Percentiles rank a stretch among this genome's conserved stretches.
These are phyloP conservation scores for Argynnis bischoffii DNA, from an alignment of 2,888 invertebrate species.

Conservation along the genomic window DNA sequence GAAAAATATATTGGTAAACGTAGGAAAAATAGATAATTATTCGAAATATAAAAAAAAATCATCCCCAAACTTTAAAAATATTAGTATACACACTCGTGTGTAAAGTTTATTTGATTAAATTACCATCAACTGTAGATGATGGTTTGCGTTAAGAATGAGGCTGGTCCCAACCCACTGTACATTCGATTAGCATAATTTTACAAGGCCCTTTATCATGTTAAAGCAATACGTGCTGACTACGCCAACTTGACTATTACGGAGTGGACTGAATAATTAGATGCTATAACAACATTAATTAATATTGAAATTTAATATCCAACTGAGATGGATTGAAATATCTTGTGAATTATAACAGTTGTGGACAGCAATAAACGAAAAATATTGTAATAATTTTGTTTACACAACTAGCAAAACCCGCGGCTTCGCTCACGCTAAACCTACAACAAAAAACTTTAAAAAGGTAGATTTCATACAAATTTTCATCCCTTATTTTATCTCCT, in stretches of 20 bases:
- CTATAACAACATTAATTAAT: not conserved
- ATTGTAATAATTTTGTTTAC: too few species aligned
- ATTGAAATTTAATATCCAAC: not conserved
- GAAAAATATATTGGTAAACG: too few species aligned
- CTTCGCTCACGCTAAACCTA: too few species aligned
- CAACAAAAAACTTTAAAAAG: too few species aligned
- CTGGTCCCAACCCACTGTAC: conserved; percentile 24
- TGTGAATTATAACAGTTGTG: too few species aligned
- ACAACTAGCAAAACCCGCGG: too few species aligned
- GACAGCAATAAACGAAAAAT: too few species aligned
- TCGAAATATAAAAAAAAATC: not conserved
- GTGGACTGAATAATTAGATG: not conserved
- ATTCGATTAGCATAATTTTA: conserved; percentile 40
- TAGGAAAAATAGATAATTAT: too few species aligned
- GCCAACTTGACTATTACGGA: conserved; percentile 21
- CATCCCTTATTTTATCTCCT: too few species aligned
- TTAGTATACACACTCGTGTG: conserved; percentile 4
- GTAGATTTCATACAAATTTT: too few species aligned
- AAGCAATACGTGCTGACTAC: conserved; percentile 22
- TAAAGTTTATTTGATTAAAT: conserved; percentile 27
- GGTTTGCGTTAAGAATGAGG: conserved; percentile 24
- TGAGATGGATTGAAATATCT: too few species aligned
- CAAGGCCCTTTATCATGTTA: conserved; percentile 37
- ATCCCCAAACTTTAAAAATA: not conserved
- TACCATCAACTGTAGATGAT: conserved; percentile 22